phyloP scores from a whole-genome alignment of 2,113 vertebrate genomes.

The Naja naja region DNA sequence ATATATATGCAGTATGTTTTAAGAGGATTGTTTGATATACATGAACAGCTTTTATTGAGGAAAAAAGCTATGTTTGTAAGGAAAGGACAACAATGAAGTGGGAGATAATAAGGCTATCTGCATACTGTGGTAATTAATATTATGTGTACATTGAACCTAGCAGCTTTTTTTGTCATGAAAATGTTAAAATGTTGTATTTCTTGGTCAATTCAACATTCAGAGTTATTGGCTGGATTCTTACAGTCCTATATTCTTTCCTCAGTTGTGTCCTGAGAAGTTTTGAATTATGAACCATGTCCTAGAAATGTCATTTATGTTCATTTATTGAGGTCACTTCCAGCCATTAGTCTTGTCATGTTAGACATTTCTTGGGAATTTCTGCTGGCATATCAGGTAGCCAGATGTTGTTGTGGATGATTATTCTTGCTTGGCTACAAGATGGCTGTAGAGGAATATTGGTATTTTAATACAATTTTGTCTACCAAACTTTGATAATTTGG shows the following conservation, averaged over 20 bases:
- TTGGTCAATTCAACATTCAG: background rate
- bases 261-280: background rate
- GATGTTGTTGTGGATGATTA: background rate
- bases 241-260: background rate
- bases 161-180: background rate
- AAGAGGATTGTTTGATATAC: background rate
- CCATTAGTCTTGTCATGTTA: background rate
- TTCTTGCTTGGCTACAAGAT: background rate
- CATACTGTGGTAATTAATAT: background rate
- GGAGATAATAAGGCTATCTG: background rate
- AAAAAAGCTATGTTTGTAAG: background rate
- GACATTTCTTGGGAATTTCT: background rate
- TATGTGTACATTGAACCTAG: background rate
- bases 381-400: background rate
- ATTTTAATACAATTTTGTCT: background rate
- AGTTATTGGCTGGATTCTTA: background rate
- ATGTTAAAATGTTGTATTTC: background rate
- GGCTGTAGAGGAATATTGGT: background rate
- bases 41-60: background rate
- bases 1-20: background rate
- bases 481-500: background rate
- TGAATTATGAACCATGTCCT: background rate
- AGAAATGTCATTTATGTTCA: background rate
- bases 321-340: background rate
- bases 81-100: background rate